phyloP scores from a whole-genome alignment of 2,113 vertebrate species.

The Natator depressus region DNA sequence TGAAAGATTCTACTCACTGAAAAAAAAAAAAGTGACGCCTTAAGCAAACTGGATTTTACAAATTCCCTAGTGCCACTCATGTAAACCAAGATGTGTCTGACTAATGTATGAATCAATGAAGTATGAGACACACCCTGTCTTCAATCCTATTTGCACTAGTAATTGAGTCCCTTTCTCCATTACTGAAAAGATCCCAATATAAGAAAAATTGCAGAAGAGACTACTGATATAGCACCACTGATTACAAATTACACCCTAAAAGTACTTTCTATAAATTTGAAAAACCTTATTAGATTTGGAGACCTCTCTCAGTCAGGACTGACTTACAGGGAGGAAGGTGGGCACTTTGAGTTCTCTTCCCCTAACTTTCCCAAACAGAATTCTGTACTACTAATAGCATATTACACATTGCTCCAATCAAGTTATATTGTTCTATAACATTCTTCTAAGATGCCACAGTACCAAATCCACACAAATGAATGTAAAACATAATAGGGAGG shows the following conservation, averaged over 20 bases:
- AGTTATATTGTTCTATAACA: neutral
- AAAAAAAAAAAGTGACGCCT: neutral
- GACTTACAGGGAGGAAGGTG: neutral
- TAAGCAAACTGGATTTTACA: neutral
- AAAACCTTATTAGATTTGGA: neutral
- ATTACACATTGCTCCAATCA: neutral
- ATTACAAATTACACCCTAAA: neutral
- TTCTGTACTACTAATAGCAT: neutral
- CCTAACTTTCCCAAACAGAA: neutral
- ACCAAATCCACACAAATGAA: neutral
- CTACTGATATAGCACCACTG: neutral
- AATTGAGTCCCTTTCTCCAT: neutral
- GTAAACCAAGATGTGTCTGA: slow-evolving; percentile 6
- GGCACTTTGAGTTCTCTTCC: neutral
- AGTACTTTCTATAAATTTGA: neutral
- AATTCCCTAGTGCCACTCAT: neutral
- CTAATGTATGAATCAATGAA: slow-evolving; percentile 51
- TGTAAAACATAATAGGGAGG: neutral
- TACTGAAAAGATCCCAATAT: neutral
- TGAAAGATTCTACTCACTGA: neutral
- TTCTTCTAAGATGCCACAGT: neutral
- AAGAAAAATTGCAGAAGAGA: neutral
- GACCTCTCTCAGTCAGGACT: neutral
- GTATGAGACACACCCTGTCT: slow-evolving; percentile 19
- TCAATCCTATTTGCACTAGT: neutral